Evolutionary conservation across 2,113 vertebrate species (phyloP).

Genomic region (Toxotes jaculatrix): DNA sequence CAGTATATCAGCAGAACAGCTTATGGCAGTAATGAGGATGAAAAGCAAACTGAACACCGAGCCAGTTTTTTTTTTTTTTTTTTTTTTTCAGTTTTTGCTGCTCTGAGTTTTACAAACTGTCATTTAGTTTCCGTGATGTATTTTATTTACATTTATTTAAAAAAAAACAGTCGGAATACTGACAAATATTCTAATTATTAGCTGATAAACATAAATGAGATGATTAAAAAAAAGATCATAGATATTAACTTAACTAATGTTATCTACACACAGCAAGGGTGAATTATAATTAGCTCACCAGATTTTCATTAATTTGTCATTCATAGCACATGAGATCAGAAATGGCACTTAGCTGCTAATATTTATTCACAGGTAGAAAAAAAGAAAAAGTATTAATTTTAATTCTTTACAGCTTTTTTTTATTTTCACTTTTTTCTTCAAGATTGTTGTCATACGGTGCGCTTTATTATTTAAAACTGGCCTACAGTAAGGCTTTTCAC

Average conservation of each 20-base stretch:
- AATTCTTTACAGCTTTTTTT: not conserved
- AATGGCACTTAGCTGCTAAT: constrained; percentile 12
- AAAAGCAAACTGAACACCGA: constrained; percentile 57
- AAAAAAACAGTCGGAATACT: not conserved
- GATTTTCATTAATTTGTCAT: constrained; percentile 3
- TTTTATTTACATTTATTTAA: not conserved
- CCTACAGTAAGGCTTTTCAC: constrained; percentile 41
- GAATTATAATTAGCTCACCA: constrained; percentile 17
- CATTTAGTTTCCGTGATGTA: constrained; percentile 15
- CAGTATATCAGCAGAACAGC: constrained; percentile 73
- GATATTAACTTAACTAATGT: not conserved
- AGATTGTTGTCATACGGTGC: constrained; percentile 32
- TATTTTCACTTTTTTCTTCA: not conserved
- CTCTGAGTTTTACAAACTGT: constrained; percentile 43
- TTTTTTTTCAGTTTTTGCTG: constrained; percentile 7
- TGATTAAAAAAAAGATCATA: not conserved
- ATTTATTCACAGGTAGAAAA: constrained; percentile 8
- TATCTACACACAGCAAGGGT: not conserved
- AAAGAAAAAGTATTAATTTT: not conserved
- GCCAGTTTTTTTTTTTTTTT: too few species aligned
- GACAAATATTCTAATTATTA: not conserved
- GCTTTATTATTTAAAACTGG: constrained; percentile 55
- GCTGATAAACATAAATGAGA: not conserved
- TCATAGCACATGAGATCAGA: not conserved
- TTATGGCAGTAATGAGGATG: constrained; percentile 71